These are phyloP conservation scores for Electrophaes corylata DNA, from an alignment of 2,888 invertebrate genomes.

Conservation along the genomic window DNA sequence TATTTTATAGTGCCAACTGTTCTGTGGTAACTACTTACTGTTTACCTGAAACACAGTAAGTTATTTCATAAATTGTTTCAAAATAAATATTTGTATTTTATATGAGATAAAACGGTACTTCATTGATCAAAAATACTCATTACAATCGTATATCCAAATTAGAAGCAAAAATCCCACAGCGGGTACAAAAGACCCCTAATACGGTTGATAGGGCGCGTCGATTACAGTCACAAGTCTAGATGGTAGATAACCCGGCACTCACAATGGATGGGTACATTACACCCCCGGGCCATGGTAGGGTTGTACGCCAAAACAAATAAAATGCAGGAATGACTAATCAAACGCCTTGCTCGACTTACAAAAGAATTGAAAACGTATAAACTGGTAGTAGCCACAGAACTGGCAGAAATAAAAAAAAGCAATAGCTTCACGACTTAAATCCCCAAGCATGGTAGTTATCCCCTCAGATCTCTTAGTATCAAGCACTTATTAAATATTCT, in stretches of 20 bases:
- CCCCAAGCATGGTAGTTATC: too few species aligned
- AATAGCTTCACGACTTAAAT: too few species aligned
- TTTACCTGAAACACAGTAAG: too few species aligned
- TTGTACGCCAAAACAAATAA: slow-evolving; percentile 42
- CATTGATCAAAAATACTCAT: slow-evolving; percentile 14
- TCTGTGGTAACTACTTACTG: too few species aligned
- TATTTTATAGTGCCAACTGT: too few species aligned
- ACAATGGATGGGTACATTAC: slow-evolving; percentile 58
- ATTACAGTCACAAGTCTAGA: slow-evolving; percentile 73
- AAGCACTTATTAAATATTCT: too few species aligned
- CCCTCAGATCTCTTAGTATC: too few species aligned
- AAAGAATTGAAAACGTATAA: not conserved
- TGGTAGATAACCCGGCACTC: slow-evolving; percentile 68
- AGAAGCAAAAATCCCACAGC: slow-evolving; percentile 36
- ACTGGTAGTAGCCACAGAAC: too few species aligned
- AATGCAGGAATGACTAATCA: slow-evolving; percentile 9
- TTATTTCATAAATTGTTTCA: too few species aligned
- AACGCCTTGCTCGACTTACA: slow-evolving; percentile 1
- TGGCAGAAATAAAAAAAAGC: too few species aligned
- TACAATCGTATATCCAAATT: slow-evolving; percentile 24
- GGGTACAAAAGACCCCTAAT: slow-evolving; percentile 49
- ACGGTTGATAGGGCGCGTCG: slow-evolving; percentile 53
- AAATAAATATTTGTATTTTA: too few species aligned
- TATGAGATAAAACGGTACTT: not conserved
- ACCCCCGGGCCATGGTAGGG: slow-evolving; percentile 66